Conservation (phyloP, 2,113 vertebrate genomes). For the Circaetus gallicus region DNA sequence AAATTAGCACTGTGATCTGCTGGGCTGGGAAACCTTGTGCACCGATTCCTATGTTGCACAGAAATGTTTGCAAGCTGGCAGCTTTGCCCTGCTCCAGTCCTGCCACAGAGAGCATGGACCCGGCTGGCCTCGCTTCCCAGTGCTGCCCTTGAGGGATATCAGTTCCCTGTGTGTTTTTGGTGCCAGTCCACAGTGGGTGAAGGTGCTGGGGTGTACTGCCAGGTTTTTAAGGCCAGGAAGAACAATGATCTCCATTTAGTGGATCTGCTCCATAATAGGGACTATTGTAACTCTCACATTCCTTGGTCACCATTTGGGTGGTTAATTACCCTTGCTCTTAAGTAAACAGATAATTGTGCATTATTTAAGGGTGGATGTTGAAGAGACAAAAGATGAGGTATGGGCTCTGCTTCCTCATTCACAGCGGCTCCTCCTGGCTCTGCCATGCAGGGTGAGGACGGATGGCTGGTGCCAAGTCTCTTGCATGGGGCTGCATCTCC, state of each 20-base stretch:
- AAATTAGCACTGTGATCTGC: not conserved
- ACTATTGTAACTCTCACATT: not conserved
- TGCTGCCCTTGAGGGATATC: not conserved
- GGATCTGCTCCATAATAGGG: not conserved
- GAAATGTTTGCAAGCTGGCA: not conserved
- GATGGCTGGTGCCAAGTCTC: not conserved
- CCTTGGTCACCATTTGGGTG: not conserved
- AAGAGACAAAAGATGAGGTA: not conserved
- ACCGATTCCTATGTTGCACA: fast-evolving
- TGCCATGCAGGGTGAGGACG: not conserved
- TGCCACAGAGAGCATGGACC: not conserved
- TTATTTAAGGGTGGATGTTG: not conserved
- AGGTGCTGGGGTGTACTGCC: not conserved
- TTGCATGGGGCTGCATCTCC: not conserved
- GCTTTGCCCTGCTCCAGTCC: not conserved
- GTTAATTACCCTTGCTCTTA: constrained; percentile 3
- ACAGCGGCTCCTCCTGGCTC: not conserved
- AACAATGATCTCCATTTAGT: constrained; percentile 1
- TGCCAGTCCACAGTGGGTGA: not conserved
- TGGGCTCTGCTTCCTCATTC: not conserved
- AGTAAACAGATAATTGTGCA: constrained; percentile 12
- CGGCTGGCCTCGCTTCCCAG: not conserved
- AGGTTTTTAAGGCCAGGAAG: not conserved
- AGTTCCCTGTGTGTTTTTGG: not conserved
- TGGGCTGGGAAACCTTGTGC: not conserved